A percentile compares a stretch with the other conserved stretches of the same genome.
Evolutionary conservation across 2,888 invertebrate species (phyloP).

Genomic region (Uropetala carovei): DNA sequence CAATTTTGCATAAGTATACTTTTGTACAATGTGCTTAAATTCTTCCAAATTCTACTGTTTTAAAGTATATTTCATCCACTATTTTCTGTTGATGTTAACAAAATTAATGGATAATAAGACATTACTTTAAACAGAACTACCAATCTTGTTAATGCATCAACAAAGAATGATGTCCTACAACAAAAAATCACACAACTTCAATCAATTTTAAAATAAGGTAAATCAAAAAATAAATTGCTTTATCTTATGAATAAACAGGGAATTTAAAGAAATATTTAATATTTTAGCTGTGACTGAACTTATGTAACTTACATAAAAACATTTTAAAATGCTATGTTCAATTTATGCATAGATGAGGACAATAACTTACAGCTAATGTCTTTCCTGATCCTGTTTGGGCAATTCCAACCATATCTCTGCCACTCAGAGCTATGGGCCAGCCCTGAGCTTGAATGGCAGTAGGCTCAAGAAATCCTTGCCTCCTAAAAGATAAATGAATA

Average conservation of each 20-base stretch:
- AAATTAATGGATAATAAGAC: background rate
- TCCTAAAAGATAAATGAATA: constrained; percentile 74
- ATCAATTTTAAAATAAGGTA: no score
- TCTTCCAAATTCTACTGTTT: constrained; percentile 27
- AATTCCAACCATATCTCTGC: constrained; percentile 89
- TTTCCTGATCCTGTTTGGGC: constrained; percentile 91
- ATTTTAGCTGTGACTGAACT: no score
- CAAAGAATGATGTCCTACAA: background rate
- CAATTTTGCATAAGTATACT: background rate
- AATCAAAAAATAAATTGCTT: no score
- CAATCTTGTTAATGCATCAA: background rate
- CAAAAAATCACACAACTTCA: no score
- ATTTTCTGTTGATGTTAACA: background rate
- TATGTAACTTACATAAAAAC: no score
- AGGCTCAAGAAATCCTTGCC: constrained; percentile 84
- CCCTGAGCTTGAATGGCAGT: constrained; percentile 91
- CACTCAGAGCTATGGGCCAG: constrained; percentile 91
- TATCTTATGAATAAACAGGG: no score
- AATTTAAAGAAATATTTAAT: no score
- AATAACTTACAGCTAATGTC: constrained; percentile 78
- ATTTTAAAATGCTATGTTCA: no score
- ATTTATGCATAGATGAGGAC: background rate
- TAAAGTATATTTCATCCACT: no score
- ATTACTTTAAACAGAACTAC: background rate
- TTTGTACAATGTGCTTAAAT: background rate